Evolutionary conservation across 2,113 vertebrate species (phyloP).

Genomic region (Sylvietta virens): DNA sequence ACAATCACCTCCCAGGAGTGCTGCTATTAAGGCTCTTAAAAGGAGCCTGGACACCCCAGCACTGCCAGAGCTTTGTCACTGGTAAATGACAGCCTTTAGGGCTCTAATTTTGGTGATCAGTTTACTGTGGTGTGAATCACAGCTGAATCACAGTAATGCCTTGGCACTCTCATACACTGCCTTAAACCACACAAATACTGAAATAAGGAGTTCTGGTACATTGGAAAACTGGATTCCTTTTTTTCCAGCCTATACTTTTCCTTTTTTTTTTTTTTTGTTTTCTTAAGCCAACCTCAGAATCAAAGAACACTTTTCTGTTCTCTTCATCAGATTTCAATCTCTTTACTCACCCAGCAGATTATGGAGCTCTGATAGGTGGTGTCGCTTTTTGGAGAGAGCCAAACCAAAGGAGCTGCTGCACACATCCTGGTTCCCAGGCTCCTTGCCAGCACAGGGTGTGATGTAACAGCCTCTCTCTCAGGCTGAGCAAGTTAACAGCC

Average conservation of each 20-base stretch:
- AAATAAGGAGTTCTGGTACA: background rate
- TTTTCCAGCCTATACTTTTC: background rate
- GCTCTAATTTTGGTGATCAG: background rate
- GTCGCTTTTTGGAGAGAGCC: background rate
- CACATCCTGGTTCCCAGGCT: conserved; percentile 28
- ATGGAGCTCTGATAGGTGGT: background rate
- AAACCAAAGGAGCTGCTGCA: background rate
- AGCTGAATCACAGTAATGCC: background rate
- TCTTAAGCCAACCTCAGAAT: background rate
- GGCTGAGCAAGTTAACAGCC: background rate
- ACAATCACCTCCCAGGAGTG: background rate
- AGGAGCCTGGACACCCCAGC: background rate
- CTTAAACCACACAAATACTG: background rate
- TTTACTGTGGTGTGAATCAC: background rate
- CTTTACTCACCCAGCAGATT: background rate
- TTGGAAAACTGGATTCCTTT: background rate
- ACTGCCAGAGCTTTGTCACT: background rate
- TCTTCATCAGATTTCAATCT: background rate
- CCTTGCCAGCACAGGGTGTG: conserved; percentile 11
- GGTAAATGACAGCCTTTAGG: background rate
- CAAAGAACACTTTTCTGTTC: background rate
- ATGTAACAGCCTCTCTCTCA: conserved; percentile 17
- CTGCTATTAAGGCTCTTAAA: background rate
- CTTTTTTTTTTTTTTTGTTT: no score
- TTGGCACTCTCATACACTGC: background rate